Conservation (phyloP, 1,140 invertebrate species). For the Palaemon carinicauda region DNA sequence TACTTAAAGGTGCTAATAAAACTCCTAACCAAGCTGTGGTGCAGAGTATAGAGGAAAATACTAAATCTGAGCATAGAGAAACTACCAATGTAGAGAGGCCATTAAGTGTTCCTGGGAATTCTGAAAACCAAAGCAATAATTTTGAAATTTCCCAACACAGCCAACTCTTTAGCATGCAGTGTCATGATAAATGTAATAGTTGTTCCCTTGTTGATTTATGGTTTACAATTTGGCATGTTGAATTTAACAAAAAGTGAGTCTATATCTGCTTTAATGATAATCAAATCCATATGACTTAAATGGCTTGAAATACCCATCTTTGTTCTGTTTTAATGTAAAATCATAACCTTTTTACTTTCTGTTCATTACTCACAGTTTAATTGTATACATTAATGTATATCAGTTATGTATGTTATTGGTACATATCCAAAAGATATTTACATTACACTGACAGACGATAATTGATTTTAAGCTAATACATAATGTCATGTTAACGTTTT, state of each 20-base stretch:
- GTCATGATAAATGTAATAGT: slow-evolving; percentile 18
- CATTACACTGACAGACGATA: not conserved
- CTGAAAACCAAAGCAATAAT: not conserved
- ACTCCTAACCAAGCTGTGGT: not conserved
- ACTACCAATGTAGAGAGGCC: not conserved
- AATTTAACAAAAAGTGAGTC: slow-evolving; percentile 33
- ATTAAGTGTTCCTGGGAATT: not conserved
- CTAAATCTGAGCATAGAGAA: not conserved
- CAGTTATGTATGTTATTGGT: too few relatives aligned
- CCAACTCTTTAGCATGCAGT: not conserved
- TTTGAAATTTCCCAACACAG: not conserved
- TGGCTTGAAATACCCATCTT: not conserved
- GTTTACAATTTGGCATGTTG: slow-evolving; percentile 46
- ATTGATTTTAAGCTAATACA: not conserved
- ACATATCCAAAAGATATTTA: not conserved
- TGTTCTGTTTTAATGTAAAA: not conserved
- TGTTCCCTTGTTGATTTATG: slow-evolving; percentile 38
- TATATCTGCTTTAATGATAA: not conserved
- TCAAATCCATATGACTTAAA: not conserved
- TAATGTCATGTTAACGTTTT: not conserved
- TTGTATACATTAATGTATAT: too few relatives aligned
- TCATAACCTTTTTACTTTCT: not conserved
- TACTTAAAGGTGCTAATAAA: slow-evolving; percentile 13
- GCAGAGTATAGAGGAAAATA: not conserved
- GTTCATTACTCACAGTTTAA: too few relatives aligned